Conservation (phyloP, 1,140 invertebrate species). For the Heterodera carotae region DNA sequence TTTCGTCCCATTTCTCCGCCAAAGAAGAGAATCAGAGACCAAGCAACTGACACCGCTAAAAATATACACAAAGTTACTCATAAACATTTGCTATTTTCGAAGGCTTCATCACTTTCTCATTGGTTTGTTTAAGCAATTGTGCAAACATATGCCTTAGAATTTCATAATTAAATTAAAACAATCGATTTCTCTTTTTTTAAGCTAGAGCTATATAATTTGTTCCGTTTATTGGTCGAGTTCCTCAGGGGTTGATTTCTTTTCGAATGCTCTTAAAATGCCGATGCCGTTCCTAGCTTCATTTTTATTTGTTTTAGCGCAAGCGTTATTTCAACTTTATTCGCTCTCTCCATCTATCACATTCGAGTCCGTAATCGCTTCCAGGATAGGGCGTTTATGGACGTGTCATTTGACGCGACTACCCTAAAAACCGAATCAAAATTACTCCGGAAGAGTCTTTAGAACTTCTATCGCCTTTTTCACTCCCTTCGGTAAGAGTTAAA, state of each 20-base stretch:
- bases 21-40: neutral
- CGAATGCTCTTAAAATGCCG: too few species aligned
- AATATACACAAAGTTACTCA: too few species aligned
- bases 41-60: neutral
- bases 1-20: neutral
- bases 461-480: constrained; percentile 30
- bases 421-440: constrained; percentile 53
- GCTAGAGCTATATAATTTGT: too few species aligned
- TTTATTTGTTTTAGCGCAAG: too few species aligned
- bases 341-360: neutral
- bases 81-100: too few species aligned
- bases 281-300: too few species aligned
- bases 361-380: constrained; percentile 29
- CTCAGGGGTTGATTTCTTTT: too few species aligned
- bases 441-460: constrained; percentile 60
- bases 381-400: constrained; percentile 63
- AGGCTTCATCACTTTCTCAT: neutral
- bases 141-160: neutral
- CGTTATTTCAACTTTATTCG: neutral
- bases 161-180: neutral
- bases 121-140: neutral
- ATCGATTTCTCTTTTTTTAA: neutral
- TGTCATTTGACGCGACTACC: constrained; percentile 44
- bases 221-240: too few species aligned
- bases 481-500: constrained; percentile 19